A percentile compares a stretch with the other conserved stretches of the same genome.
Conservation (phyloP, 1,140 invertebrate genomes). For the Dinothrombium tinctorium region DNA sequence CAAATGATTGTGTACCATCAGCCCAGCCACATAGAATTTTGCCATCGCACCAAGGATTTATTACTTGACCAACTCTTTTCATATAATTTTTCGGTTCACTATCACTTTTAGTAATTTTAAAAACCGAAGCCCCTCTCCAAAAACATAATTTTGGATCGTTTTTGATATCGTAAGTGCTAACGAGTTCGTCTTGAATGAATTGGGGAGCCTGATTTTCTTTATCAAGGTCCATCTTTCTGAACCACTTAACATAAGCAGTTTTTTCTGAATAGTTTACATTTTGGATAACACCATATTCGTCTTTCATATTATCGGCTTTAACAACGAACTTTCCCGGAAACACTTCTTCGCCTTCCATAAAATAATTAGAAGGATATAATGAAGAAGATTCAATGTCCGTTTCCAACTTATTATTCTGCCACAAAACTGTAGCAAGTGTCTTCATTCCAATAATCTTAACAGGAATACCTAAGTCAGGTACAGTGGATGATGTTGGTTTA, state of each 20-base stretch:
- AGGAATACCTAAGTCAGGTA: no score
- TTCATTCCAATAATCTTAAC: no score
- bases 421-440: constrained; percentile 5
- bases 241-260: constrained; percentile 68
- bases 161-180: constrained; percentile 82
- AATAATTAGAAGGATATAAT: constrained; percentile 75
- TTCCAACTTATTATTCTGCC: constrained; percentile 53
- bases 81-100: constrained; percentile 31
- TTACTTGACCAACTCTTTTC: constrained; percentile 60
- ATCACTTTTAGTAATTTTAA: constrained; percentile 56
- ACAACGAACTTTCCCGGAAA: constrained; percentile 86
- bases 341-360: constrained; percentile 84
- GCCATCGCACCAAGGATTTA: constrained; percentile 64
- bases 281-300: constrained; percentile 68
- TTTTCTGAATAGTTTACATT: constrained; percentile 60
- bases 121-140: constrained; percentile 66
- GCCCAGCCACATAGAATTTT: constrained; percentile 57
- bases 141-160: constrained; percentile 86
- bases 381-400: constrained; percentile 55
- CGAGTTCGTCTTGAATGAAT: constrained; percentile 44
- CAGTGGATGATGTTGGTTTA: no score
- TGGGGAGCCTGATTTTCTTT: constrained; percentile 48
- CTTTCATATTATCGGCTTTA: constrained; percentile 29
- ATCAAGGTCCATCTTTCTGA: constrained; percentile 32
- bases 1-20: constrained; percentile 52